A percentile compares a stretch with the other conserved stretches of the same genome.
Evolutionary conservation across 2,888 invertebrate genomes (phyloP).

Genomic region (Hydropsyche betteni): DNA sequence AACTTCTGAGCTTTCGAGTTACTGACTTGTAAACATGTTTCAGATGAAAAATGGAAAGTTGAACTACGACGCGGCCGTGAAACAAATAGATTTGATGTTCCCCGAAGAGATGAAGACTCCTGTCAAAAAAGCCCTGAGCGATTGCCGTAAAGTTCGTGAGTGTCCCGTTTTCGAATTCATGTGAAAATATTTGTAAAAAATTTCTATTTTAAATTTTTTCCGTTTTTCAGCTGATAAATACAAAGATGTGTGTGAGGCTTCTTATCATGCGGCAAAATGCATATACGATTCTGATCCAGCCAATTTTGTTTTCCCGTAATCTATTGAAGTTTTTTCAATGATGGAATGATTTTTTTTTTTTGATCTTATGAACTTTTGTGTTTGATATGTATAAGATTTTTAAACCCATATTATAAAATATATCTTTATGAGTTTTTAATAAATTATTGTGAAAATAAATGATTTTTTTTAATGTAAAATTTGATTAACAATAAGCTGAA

Average conservation of each 20-base stretch:
- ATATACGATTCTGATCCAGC: conserved; percentile 64
- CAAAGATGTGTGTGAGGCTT: conserved; percentile 65
- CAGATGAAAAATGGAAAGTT: conserved; percentile 66
- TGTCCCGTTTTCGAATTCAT: conserved; percentile 38
- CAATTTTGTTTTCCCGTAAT: conserved; percentile 62
- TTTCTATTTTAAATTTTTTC: conserved; percentile 18
- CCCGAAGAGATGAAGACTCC: conserved; percentile 62
- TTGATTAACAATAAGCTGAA: too few relatives aligned
- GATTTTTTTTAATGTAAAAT: too few relatives aligned
- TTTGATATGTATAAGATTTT: too few relatives aligned
- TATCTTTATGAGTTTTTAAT: too few relatives aligned
- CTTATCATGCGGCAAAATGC: conserved; percentile 65
- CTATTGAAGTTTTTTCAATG: too few relatives aligned
- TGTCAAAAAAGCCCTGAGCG: conserved; percentile 60
- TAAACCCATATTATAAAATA: too few relatives aligned
- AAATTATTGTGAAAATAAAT: too few relatives aligned
- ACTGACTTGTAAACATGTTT: too few relatives aligned
- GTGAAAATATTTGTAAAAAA: conserved; percentile 18
- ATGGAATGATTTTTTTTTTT: too few relatives aligned
- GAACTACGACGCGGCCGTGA: conserved; percentile 62
- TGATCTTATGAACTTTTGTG: too few relatives aligned
- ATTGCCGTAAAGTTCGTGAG: conserved; percentile 65
- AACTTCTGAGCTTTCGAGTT: too few relatives aligned
- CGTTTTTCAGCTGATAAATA: conserved; percentile 61
- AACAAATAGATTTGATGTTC: conserved; percentile 63